Base-by-base conservation (phyloP, 2,888 invertebrate genomes). In the Thera britannica region DNA sequence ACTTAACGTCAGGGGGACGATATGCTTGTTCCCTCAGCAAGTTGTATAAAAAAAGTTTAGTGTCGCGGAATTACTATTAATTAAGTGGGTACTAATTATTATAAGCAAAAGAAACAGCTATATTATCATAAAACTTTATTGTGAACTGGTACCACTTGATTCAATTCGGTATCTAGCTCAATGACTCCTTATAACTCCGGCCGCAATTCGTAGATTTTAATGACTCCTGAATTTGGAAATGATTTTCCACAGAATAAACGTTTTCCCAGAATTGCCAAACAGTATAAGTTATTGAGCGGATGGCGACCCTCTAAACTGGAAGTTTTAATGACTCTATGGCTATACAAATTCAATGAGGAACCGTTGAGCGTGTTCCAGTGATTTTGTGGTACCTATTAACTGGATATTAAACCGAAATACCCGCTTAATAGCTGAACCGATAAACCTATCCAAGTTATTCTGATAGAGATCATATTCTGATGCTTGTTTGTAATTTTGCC, bases 291-390 rank as follows among this genome's bases (percentile, higher is more conserved):
- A 75, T 71, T 70, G 65, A 77, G 71, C 56, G 72, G 71, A 71
- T 63, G 74, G 74, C 67, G 71, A 77, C 75, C 75, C 75, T 76
- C 70, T 73, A 74, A 73, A 83, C 84, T 83, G 72, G 79, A 84
- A 88, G 84, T 88, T 88, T 84, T 84, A 87, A 87, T 85, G 81
- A 82, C 78, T 79, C 76, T 72, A 77, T 71, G 59, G 73, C 76
- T 71, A 76, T 78, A 83, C 80, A 80, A 78, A 84, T 80, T 82
- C 75, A 76, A 80, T 80, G 62, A 65, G 55, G 76, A 66, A 61
- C 36, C 71, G 77, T 78, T 85, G 71, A 66, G 59, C 49, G 57
- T 9, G 60, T 6, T 48, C 23, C 35, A 70, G 68, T 69, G 56
- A 49, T 56, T 49, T 56, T 49, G 49, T 57, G 56, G 56, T 11